Evolutionary conservation across 2,113 vertebrate species (phyloP), one percentile per base, ranked within the genome.

Genomic region (Pica pica): DNA sequence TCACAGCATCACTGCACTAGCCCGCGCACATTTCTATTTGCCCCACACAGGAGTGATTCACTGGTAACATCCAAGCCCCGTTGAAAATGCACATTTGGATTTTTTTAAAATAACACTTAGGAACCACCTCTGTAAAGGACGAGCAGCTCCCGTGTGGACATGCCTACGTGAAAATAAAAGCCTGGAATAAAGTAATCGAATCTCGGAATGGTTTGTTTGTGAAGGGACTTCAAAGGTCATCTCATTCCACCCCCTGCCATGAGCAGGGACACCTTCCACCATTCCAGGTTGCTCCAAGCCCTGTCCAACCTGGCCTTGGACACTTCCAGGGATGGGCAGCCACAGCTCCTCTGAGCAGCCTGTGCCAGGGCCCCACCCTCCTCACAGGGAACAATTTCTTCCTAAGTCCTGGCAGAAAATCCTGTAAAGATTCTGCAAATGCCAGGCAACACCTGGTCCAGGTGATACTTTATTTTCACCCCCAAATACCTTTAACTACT

Each of bases 61-160:
- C 22, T 30, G 11, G 6, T 28, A 52, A 15, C 2, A 10, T 13
- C 47, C 19, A 35, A 56, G 5, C 6, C 6, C 20, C 3, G 7
- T 4, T 30, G 27, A 39, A 71, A 93, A 64, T 17, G 13, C 18
- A 0, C 13, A 3, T 74, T 73, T 49, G 26, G 33, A 31, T 21
- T 60, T 42, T 70, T 49, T 10, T 0, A 26, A 55, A 7, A 7
- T 12, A 53, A 60, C 8, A 10, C 11, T 2, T 5, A 50, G 16
- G 16, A 35, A 53, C 31, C 27, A 4, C 7, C 21, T 42, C 41
- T 39, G 21, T 49, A 26, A 57, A 60, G 53, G 39, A 77, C 0
- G 0, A 56, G 28, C 56, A 44, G 28, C 31, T 83, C 47, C 52
- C 1, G 0, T 7, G 10, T 10, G 37, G 44, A 39, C 17, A 2